These are phyloP conservation scores for Acanthiza pusilla DNA, from an alignment of 2,797 vertebrate species.

Conservation along the genomic window DNA sequence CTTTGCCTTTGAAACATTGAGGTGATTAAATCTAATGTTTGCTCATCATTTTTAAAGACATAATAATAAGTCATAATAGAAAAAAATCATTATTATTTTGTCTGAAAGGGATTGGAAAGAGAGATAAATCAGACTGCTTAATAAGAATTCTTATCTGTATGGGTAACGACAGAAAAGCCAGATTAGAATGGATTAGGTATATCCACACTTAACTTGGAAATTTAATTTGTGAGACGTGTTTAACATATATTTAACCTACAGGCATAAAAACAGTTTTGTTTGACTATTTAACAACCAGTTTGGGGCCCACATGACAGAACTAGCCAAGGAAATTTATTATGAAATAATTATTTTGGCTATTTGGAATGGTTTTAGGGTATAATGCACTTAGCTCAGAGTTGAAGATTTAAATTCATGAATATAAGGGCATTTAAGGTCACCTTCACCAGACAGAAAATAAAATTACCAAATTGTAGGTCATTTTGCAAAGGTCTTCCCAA, in stretches of 20 bases:
- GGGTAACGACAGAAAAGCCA: neutral
- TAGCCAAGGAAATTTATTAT: neutral
- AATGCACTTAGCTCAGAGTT: neutral
- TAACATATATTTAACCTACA: neutral
- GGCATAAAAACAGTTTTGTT: neutral
- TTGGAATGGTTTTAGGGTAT: neutral
- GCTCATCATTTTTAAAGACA: neutral
- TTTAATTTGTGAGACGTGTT: neutral
- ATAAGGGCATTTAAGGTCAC: neutral
- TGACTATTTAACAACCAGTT: neutral
- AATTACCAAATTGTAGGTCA: neutral
- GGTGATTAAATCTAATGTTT: neutral
- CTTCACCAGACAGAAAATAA: neutral
- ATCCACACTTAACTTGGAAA: neutral
- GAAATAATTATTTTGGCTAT: neutral
- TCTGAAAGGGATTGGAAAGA: neutral
- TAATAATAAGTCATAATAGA: neutral
- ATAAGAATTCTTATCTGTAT: neutral
- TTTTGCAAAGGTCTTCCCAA: neutral
- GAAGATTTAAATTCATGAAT: neutral
- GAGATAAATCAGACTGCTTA: neutral
- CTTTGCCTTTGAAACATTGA: neutral
- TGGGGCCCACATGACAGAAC: neutral
- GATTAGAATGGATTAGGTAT: neutral
- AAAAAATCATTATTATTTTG: neutral